Evolutionary conservation across 2,888 invertebrate genomes (phyloP).

Genomic region (Eutolmus rufibarbis): DNA sequence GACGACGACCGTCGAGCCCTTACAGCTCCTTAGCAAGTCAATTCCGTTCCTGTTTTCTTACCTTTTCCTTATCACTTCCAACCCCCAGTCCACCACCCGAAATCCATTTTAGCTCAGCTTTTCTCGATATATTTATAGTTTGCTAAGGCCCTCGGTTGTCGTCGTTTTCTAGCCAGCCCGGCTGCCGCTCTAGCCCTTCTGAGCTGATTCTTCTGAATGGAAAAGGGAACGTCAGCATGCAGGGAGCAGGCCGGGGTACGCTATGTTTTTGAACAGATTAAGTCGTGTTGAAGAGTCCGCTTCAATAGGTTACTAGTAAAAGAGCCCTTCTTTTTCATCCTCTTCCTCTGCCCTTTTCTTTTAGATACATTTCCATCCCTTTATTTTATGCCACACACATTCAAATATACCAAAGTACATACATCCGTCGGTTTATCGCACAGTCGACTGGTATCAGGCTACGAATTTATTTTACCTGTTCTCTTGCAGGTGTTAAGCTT

Average conservation of each 20-base stretch:
- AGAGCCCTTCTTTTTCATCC: background rate
- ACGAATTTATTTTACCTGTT: background rate
- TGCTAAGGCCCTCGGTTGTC: background rate
- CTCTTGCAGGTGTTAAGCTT: conserved; percentile 1
- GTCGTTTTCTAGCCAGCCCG: background rate
- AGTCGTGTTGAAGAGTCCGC: background rate
- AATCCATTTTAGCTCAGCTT: background rate
- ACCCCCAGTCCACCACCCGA: background rate
- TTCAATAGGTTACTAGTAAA: conserved; percentile 7
- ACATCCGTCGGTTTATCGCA: too few relatives aligned
- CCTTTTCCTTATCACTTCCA: background rate
- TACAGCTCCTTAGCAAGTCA: conserved; percentile 17
- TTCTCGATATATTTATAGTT: background rate
- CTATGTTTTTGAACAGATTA: background rate
- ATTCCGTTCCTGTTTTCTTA: conserved; percentile 3
- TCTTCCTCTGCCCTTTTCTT: background rate
- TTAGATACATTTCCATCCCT: background rate
- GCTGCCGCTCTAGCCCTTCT: background rate
- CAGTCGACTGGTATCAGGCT: background rate
- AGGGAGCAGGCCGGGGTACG: background rate
- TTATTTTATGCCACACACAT: background rate
- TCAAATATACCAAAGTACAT: background rate
- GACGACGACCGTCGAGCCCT: background rate
- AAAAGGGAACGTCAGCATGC: background rate
- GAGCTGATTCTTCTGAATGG: background rate